These are phyloP conservation scores for Syngnathus rostellatus DNA, from an alignment of 2,797 vertebrate genomes.

Conservation along the genomic window DNA sequence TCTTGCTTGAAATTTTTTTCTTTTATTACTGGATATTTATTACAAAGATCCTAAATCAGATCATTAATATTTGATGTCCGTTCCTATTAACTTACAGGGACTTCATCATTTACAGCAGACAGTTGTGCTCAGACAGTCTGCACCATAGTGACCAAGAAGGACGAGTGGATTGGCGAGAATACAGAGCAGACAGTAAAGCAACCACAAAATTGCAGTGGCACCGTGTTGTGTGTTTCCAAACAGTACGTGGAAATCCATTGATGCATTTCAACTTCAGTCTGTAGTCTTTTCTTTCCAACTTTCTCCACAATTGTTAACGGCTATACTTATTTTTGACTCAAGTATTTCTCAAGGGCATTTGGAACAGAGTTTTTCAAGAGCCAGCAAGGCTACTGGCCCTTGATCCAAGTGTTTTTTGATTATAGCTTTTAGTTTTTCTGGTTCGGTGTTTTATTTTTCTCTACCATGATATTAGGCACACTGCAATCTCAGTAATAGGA, in stretches of 20 bases:
- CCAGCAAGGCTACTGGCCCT: background rate
- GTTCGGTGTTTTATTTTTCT: background rate
- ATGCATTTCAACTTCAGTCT: too few species aligned
- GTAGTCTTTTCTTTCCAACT: background rate
- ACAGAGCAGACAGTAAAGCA: too few species aligned
- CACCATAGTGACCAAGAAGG: too few species aligned
- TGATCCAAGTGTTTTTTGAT: background rate
- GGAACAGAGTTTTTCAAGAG: constrained; percentile 10
- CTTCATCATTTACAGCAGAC: background rate
- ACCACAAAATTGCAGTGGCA: too few species aligned
- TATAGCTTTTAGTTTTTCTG: background rate
- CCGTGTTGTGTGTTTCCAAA: too few species aligned
- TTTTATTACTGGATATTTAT: background rate
- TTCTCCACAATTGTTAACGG: too few species aligned
- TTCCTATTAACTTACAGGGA: background rate
- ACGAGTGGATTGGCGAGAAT: too few species aligned
- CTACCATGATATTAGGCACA: background rate
- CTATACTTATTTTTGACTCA: too few species aligned
- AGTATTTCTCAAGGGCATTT: constrained; percentile 2
- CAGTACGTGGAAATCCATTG: too few species aligned
- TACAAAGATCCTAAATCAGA: background rate
- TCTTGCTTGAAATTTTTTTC: background rate
- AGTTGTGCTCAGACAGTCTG: too few species aligned
- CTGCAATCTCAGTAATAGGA: background rate
- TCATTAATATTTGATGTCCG: background rate